Conservation (phyloP, 2,113 vertebrate genomes). For the Pseudorhombus dupliciocellatus region DNA sequence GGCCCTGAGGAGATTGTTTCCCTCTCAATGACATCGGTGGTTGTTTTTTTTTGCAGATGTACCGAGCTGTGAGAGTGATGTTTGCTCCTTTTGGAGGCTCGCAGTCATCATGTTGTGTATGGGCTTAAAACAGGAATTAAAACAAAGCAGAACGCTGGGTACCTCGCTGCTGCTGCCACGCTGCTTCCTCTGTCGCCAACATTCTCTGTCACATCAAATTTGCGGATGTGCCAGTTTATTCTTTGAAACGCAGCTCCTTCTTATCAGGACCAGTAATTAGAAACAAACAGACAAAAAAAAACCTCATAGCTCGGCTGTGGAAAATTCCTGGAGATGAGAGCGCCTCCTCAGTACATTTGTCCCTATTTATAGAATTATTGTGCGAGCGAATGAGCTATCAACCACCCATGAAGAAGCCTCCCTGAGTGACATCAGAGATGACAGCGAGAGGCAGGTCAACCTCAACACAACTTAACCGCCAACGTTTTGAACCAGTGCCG, state of each 20-base stretch:
- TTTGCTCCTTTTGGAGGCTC: conserved; percentile 19
- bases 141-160: conserved; percentile 14
- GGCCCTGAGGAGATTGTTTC: conserved; percentile 48
- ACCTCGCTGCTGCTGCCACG: not conserved
- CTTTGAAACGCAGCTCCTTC: conserved; percentile 1
- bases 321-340: conserved; percentile 59
- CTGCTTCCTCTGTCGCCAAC: not conserved
- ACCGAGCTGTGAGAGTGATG: conserved; percentile 35
- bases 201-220: conserved; percentile 11
- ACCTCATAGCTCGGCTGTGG: conserved; percentile 5
- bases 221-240: conserved; percentile 14
- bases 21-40: conserved; percentile 60
- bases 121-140: conserved; percentile 17
- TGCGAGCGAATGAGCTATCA: conserved; percentile 46
- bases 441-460: conserved; percentile 48
- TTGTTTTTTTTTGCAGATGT: conserved; percentile 49
- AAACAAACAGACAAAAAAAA: conserved; percentile 26
- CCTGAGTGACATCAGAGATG: conserved; percentile 50
- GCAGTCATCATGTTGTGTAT: conserved; percentile 15
- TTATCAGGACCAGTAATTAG: conserved; percentile 23
- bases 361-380: conserved; percentile 57
- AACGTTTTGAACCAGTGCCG: conserved; percentile 29
- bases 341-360: conserved; percentile 35
- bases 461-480: conserved; percentile 27
- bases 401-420: conserved; percentile 38